Evolutionary conservation across 2,797 vertebrate species (phyloP).

Genomic region (Mormyrus proboscirostris): DNA sequence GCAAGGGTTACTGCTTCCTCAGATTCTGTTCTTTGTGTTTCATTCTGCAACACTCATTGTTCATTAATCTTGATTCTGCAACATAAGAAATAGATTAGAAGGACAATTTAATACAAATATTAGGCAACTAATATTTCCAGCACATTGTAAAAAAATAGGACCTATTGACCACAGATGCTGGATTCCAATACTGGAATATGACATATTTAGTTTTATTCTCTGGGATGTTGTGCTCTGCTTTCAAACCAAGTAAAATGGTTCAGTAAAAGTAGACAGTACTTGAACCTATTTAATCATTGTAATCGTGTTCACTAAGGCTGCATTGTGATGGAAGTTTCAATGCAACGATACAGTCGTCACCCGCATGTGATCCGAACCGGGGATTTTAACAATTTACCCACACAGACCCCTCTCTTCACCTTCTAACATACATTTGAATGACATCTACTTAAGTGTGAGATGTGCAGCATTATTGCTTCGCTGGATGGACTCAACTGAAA

Average conservation of each 20-base stretch:
- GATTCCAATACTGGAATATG: not conserved
- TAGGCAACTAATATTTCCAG: not conserved
- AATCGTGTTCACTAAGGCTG: not conserved
- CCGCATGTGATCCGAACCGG: not conserved
- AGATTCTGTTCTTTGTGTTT: not conserved
- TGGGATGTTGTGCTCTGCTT: not conserved
- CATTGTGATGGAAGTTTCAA: not conserved
- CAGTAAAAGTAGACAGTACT: not conserved
- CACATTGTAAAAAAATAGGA: not conserved
- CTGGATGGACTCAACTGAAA: slow-evolving; percentile 43
- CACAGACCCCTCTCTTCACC: not conserved
- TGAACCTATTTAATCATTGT: not conserved
- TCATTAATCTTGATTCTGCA: not conserved
- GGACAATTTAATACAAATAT: not conserved
- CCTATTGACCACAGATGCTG: not conserved
- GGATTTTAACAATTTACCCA: not conserved
- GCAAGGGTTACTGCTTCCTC: not conserved
- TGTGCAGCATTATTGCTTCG: not conserved
- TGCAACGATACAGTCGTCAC: not conserved
- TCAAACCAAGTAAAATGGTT: not conserved
- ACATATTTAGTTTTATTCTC: not conserved
- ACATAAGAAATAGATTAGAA: not conserved
- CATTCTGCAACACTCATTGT: not conserved
- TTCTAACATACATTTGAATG: not conserved
- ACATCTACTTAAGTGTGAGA: not conserved